Percentiles rank a stretch among this genome's conserved stretches.
phyloP scores from a whole-genome alignment of 2,888 invertebrate species.

The Lithosia quadra region DNA sequence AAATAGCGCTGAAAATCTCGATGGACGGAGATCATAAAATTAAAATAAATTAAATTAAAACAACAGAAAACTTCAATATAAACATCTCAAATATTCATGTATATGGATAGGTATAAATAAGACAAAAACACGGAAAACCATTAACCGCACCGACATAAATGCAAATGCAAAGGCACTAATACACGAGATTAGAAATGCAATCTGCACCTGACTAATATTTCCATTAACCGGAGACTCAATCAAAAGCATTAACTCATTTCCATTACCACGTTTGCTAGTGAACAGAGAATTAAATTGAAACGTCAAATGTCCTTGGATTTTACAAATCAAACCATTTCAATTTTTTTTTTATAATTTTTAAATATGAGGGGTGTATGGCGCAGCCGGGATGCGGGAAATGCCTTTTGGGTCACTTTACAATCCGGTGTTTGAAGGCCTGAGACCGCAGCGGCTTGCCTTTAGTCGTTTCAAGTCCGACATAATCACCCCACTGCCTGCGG shows the following conservation, averaged over 20 bases:
- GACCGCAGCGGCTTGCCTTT: too few species aligned
- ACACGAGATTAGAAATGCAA: slow-evolving; percentile 16
- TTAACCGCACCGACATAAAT: background rate
- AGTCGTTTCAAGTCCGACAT: too few species aligned
- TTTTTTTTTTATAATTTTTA: background rate
- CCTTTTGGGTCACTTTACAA: too few species aligned
- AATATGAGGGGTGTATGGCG: background rate
- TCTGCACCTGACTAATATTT: slow-evolving; percentile 26
- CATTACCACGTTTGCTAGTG: slow-evolving; percentile 28
- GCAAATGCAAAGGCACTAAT: slow-evolving; percentile 14
- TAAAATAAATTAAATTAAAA: too few species aligned
- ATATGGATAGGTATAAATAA: background rate
- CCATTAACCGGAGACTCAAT: slow-evolving; percentile 40
- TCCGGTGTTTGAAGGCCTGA: too few species aligned
- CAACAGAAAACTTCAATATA: background rate
- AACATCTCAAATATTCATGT: background rate
- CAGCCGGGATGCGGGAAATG: too few species aligned
- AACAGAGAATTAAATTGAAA: slow-evolving; percentile 17
- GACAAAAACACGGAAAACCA: background rate
- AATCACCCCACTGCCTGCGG: too few species aligned
- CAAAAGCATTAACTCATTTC: slow-evolving; percentile 44
- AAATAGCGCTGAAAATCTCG: too few species aligned
- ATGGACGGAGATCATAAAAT: too few species aligned
- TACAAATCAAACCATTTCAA: background rate
- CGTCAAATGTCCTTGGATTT: background rate